Evolutionary conservation across 2,888 invertebrate genomes (phyloP).

Genomic region (Theodoxus fluviatilis): DNA sequence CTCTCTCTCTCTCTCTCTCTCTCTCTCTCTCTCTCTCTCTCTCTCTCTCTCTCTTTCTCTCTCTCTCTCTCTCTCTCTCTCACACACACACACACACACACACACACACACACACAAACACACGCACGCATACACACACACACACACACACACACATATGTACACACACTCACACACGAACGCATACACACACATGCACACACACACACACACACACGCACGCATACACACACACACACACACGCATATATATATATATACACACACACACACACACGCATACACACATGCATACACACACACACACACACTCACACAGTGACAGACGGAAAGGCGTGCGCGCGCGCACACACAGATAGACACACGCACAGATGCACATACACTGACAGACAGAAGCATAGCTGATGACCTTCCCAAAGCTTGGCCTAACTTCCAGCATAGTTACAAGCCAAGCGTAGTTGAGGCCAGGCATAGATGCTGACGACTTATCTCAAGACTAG

Average conservation of each 20-base stretch:
- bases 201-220: not conserved
- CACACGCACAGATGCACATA: not conserved
- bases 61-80: not conserved
- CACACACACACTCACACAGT: constrained; percentile 1
- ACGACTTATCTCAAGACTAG: too few relatives aligned
- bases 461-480: too few relatives aligned
- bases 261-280: constrained; percentile 3
- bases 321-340: not conserved
- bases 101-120: constrained; percentile 22
- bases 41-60: not conserved
- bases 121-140: constrained; percentile 18
- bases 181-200: constrained; percentile 4
- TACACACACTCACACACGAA: not conserved
- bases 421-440: not conserved
- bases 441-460: not conserved
- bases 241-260: not conserved
- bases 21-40: constrained; percentile 10
- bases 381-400: not conserved
- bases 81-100: constrained; percentile 14
- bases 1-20: constrained; percentile 13
- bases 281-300: not conserved
- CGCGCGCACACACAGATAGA: not conserved
- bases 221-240: not conserved
- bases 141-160: constrained; percentile 19
- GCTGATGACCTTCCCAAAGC: not conserved